A percentile compares a stretch with the other conserved stretches of the same genome.
phyloP scores from a whole-genome alignment of 2,888 invertebrate species.

The Schrankia costaestrigalis region DNA sequence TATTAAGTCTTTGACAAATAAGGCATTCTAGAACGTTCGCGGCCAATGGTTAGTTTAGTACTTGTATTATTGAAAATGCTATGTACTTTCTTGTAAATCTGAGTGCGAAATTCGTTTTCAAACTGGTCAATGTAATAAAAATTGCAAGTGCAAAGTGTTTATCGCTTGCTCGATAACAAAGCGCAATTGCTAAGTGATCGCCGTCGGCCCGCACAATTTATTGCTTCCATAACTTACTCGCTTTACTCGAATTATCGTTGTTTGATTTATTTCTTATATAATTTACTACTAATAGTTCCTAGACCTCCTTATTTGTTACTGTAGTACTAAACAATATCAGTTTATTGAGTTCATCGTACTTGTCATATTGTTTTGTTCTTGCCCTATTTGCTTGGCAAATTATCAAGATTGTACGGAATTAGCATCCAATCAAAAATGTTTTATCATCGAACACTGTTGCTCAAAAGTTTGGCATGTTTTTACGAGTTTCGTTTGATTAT shows the following conservation, averaged over 20 bases:
- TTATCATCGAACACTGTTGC: conserved; percentile 25
- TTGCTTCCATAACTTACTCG: conserved; percentile 39
- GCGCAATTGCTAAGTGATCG: conserved; percentile 36
- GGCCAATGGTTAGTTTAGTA: too few relatives aligned
- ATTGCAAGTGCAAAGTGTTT: conserved; percentile 16
- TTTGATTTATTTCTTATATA: conserved; percentile 35
- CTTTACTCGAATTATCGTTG: conserved; percentile 35
- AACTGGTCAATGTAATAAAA: conserved; percentile 13
- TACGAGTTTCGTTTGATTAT: too few relatives aligned
- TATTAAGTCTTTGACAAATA: too few relatives aligned
- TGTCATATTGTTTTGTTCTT: conserved; percentile 38
- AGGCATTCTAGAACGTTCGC: too few relatives aligned
- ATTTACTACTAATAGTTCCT: conserved; percentile 32
- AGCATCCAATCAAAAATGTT: conserved; percentile 35
- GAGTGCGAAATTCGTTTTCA: too few relatives aligned
- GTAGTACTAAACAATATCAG: conserved; percentile 17
- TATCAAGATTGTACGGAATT: conserved; percentile 43
- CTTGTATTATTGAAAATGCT: too few relatives aligned
- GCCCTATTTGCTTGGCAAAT: conserved; percentile 46
- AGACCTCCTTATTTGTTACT: conserved; percentile 17
- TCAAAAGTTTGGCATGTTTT: too few relatives aligned
- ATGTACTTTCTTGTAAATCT: too few relatives aligned
- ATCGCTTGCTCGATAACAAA: conserved; percentile 31
- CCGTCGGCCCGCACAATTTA: conserved; percentile 36
- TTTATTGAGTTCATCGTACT: conserved; percentile 46